Conservation (phyloP, 2,888 invertebrate species). For the Nycteola revayana region DNA sequence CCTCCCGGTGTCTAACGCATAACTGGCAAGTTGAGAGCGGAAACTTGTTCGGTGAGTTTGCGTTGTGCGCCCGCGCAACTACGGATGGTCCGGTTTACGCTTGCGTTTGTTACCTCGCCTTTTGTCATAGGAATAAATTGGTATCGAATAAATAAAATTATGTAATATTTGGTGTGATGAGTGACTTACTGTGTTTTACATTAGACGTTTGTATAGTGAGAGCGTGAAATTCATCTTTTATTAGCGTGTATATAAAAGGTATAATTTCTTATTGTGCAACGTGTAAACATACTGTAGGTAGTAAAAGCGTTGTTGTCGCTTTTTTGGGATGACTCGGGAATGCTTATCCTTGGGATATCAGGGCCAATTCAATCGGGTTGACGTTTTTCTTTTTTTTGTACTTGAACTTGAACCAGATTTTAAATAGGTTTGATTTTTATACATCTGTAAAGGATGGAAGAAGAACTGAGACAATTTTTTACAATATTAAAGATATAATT, state of each 20-base stretch:
- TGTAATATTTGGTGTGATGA: constrained; percentile 39
- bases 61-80: constrained; percentile 57
- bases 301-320: constrained; percentile 20
- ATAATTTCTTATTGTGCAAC: constrained; percentile 3
- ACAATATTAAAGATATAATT: too few relatives aligned
- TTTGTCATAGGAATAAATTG: constrained; percentile 60
- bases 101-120: constrained; percentile 59
- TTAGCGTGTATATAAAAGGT: constrained; percentile 1
- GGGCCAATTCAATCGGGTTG: too few relatives aligned
- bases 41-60: constrained; percentile 63
- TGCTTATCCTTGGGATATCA: constrained; percentile 17
- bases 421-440: too few relatives aligned
- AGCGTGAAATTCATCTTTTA: constrained; percentile 9
- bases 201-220: constrained; percentile 1
- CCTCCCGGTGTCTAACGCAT: constrained; percentile 55
- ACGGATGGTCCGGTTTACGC: constrained; percentile 71
- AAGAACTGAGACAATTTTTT: too few relatives aligned
- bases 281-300: constrained; percentile 6
- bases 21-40: constrained; percentile 51
- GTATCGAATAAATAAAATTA: constrained; percentile 54
- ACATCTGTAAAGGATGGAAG: too few relatives aligned
- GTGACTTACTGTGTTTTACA: constrained; percentile 23
- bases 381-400: too few relatives aligned
- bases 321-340: constrained; percentile 13
- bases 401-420: too few relatives aligned